Evolutionary conservation across 1,140 invertebrate species (phyloP).

Genomic region (Drosophila gunungcola): DNA sequence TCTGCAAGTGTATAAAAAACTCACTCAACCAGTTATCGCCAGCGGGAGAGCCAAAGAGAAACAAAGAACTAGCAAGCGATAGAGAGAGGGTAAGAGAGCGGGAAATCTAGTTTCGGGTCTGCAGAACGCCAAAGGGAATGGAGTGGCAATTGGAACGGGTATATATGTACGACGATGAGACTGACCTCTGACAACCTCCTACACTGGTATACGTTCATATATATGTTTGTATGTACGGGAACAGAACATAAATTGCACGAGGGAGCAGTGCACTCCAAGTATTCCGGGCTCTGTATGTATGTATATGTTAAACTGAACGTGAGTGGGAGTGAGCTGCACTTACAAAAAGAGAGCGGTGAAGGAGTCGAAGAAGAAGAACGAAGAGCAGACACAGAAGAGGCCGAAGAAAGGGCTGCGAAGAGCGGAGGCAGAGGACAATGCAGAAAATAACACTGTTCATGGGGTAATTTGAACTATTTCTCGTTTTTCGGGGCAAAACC

Average conservation of each 20-base stretch:
- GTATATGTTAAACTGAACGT: neutral
- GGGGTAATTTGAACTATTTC: conserved; percentile 14
- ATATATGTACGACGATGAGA: conserved; percentile 65
- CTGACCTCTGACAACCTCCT: conserved; percentile 83
- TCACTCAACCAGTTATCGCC: conserved; percentile 75
- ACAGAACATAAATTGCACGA: conserved; percentile 70
- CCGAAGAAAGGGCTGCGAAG: conserved; percentile 35
- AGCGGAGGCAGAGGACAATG: conserved; percentile 15
- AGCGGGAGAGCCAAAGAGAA: conserved; percentile 30
- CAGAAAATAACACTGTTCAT: conserved; percentile 39
- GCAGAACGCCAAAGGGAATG: conserved; percentile 63
- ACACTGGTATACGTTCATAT: conserved; percentile 49
- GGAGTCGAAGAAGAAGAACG: conserved; percentile 8
- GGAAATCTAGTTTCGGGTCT: conserved; percentile 74
- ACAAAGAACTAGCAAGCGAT: conserved; percentile 59
- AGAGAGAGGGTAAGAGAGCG: conserved; percentile 37
- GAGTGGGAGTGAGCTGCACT: conserved; percentile 38
- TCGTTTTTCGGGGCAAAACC: conserved; percentile 12
- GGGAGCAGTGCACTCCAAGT: conserved; percentile 74
- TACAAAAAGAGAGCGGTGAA: conserved; percentile 10
- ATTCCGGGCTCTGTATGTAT: conserved; percentile 48
- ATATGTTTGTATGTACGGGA: conserved; percentile 28
- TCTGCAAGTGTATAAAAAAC: conserved; percentile 41
- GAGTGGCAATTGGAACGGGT: conserved; percentile 66
- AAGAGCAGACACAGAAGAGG: conserved; percentile 4